Percentiles rank a stretch among this genome's conserved stretches.
phyloP scores from a whole-genome alignment of 1,140 invertebrate genomes.

The Magallana angulata region DNA sequence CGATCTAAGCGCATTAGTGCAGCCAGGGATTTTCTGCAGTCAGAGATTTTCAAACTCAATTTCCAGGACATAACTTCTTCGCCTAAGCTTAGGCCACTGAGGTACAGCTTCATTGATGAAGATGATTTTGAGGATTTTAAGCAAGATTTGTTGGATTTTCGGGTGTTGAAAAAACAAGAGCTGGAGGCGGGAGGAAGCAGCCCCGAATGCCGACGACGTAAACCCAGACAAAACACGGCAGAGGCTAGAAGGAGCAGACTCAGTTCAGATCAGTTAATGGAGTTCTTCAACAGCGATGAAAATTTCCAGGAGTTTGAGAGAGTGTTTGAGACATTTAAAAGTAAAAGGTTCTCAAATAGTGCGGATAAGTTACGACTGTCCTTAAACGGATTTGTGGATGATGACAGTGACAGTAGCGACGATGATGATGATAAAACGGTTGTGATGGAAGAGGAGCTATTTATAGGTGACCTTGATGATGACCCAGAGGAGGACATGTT shows the following conservation, averaged over 20 bases:
- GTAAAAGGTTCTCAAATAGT: constrained; percentile 66
- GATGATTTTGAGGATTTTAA: constrained; percentile 77
- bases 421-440: constrained; percentile 40
- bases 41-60: constrained; percentile 68
- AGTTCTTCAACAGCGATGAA: constrained; percentile 75
- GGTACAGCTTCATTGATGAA: constrained; percentile 71
- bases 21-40: constrained; percentile 60
- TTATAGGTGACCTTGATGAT: constrained; percentile 50
- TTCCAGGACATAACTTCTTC: constrained; percentile 66
- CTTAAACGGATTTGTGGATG: constrained; percentile 54
- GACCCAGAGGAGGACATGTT: constrained; percentile 69
- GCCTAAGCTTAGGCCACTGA: constrained; percentile 63
- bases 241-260: constrained; percentile 51
- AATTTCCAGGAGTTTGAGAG: constrained; percentile 76
- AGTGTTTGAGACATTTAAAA: constrained; percentile 75
- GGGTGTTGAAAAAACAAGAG: constrained; percentile 49
- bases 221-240: constrained; percentile 38
- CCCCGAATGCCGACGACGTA: background rate
- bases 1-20: constrained; percentile 35
- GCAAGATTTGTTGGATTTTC: constrained; percentile 70
- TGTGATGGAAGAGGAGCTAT: constrained; percentile 51
- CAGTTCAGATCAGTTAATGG: constrained; percentile 65
- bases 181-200: constrained; percentile 32
- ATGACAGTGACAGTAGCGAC: constrained; percentile 49
- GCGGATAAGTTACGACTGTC: constrained; percentile 60